phyloP scores from a whole-genome alignment of 2,797 vertebrate genomes.

The Gallinago nigripennis region DNA sequence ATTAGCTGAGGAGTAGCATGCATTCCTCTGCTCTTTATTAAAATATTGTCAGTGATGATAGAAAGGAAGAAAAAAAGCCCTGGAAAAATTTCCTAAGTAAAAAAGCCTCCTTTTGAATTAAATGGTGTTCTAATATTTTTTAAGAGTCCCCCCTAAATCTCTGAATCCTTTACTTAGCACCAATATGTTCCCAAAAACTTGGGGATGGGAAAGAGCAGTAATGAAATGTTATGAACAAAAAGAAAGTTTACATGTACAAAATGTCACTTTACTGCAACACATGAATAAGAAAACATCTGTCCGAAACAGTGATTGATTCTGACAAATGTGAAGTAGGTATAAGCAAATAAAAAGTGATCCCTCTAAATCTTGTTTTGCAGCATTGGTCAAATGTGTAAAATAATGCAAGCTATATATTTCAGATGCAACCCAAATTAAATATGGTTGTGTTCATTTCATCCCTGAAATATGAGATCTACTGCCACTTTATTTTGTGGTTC shows the following conservation, averaged over 20 bases:
- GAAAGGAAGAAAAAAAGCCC: background rate
- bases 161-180: background rate
- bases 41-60: background rate
- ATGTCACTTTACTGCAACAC: background rate
- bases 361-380: constrained; percentile 19
- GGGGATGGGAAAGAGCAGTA: background rate
- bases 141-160: background rate
- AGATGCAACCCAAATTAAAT: constrained; percentile 40
- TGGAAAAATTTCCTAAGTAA: background rate
- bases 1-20: background rate
- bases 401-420: constrained; percentile 32
- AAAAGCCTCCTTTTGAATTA: background rate
- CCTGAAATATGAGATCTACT: constrained; percentile 36
- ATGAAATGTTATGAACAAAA: background rate
- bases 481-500: background rate
- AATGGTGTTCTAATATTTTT: background rate
- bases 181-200: background rate
- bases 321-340: constrained; percentile 17
- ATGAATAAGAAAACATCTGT: constrained; percentile 3
- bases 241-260: background rate
- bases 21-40: background rate
- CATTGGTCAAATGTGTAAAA: background rate
- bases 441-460: background rate
- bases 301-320: constrained; percentile 11
- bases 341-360: constrained; percentile 41